A percentile compares a stretch with the other conserved stretches of the same genome.
Conservation (phyloP, 2,888 invertebrate genomes). For the Leptinotarsa haldemani region DNA sequence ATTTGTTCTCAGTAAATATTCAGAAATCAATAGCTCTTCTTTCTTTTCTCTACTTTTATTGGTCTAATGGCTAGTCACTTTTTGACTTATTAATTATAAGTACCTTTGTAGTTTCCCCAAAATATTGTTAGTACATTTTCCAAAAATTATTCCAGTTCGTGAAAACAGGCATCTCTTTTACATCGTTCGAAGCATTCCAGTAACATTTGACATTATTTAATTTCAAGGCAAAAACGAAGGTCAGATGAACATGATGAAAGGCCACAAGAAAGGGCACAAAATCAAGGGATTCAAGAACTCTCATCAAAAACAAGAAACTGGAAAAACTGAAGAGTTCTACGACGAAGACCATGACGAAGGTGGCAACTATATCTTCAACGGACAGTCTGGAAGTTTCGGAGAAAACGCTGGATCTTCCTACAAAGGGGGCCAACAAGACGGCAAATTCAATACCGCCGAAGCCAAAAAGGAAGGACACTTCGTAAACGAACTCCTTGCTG, state of each 20-base stretch:
- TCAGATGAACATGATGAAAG: constrained; percentile 69
- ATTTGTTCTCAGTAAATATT: too few species aligned
- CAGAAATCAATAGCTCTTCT: too few species aligned
- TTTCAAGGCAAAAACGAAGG: constrained; percentile 68
- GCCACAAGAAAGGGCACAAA: constrained; percentile 74
- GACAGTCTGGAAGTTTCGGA: constrained; percentile 71
- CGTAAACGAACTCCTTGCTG: constrained; percentile 68
- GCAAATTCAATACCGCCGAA: constrained; percentile 69
- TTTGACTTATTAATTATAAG: too few species aligned
- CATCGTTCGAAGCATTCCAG: background rate
- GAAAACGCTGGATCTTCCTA: constrained; percentile 69
- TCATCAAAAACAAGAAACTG: constrained; percentile 75
- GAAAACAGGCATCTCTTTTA: too few species aligned
- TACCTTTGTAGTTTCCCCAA: too few species aligned
- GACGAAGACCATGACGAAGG: constrained; percentile 76
- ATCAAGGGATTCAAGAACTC: constrained; percentile 76
- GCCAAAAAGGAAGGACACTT: constrained; percentile 72
- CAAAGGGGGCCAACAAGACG: constrained; percentile 72
- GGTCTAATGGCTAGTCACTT: too few species aligned
- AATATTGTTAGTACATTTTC: too few species aligned
- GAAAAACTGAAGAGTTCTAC: constrained; percentile 74
- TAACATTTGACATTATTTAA: constrained; percentile 14
- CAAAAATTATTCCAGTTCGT: too few species aligned
- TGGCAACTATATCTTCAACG: constrained; percentile 70
- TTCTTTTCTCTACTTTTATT: too few species aligned